A percentile compares a stretch with the other conserved stretches of the same genome.
Conservation (phyloP, 1,140 invertebrate genomes). For the Octopus bimaculoides region DNA sequence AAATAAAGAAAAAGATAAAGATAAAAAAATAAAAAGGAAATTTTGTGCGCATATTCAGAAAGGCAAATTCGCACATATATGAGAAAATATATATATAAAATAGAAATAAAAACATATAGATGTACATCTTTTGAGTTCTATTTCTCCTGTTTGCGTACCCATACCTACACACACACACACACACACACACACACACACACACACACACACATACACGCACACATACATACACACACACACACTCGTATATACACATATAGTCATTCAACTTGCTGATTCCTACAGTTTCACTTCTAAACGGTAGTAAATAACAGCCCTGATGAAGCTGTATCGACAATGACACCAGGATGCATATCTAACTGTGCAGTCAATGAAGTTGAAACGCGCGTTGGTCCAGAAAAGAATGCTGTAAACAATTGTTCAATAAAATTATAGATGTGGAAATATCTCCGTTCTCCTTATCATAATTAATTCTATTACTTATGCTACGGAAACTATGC, state of each 20-base stretch:
- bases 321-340: neutral
- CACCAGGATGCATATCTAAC: neutral
- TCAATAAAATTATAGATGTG: neutral
- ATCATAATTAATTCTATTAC: no score
- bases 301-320: neutral
- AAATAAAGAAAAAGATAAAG: no score
- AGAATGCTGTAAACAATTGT: neutral
- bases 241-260: no score
- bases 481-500: no score
- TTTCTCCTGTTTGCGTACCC: no score
- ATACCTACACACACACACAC: neutral
- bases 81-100: no score
- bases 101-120: no score
- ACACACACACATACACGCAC: neutral
- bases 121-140: no score
- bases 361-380: neutral
- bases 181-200: constrained; percentile 2
- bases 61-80: no score
- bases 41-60: no score
- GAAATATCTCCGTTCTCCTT: neutral
- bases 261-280: neutral
- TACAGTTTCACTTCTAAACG: neutral
- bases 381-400: neutral
- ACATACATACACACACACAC: no score
- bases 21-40: no score